phyloP scores from a whole-genome alignment of 2,113 vertebrate genomes.

The Carettochelys insculpta region DNA sequence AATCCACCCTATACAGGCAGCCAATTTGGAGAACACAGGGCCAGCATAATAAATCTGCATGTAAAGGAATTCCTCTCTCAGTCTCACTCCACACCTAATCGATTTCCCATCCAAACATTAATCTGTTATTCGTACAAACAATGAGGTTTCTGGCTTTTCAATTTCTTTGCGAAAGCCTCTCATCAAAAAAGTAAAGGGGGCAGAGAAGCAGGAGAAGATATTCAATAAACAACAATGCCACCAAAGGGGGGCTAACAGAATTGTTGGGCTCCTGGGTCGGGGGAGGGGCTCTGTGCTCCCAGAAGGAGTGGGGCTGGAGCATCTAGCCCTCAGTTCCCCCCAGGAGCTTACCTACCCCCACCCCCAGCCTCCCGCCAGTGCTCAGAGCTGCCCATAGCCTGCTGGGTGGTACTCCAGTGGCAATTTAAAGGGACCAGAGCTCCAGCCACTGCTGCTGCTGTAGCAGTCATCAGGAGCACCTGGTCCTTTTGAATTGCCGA shows the following conservation, averaged over 20 bases:
- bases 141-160: slow-evolving; percentile 30
- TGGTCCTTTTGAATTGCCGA: too few species aligned
- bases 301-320: too few species aligned
- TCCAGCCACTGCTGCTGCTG: too few species aligned
- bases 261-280: too few species aligned
- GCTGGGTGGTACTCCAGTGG: too few species aligned
- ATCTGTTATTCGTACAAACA: not conserved
- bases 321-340: too few species aligned
- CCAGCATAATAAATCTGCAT: not conserved
- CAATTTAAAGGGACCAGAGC: too few species aligned
- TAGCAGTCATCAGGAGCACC: too few species aligned
- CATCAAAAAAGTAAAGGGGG: not conserved
- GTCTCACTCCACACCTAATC: not conserved
- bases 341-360: too few species aligned
- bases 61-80: not conserved
- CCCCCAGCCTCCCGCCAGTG: too few species aligned
- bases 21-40: not conserved
- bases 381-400: too few species aligned
- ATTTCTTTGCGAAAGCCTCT: slow-evolving; percentile 6
- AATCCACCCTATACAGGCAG: not conserved
- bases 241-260: not conserved
- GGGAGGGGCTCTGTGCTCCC: too few species aligned
- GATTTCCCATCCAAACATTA: not conserved
- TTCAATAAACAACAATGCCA: not conserved
- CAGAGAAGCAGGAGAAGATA: not conserved